Base-by-base conservation (phyloP, 1,140 invertebrate species). In the Dolichoris vasculosae region DNA sequence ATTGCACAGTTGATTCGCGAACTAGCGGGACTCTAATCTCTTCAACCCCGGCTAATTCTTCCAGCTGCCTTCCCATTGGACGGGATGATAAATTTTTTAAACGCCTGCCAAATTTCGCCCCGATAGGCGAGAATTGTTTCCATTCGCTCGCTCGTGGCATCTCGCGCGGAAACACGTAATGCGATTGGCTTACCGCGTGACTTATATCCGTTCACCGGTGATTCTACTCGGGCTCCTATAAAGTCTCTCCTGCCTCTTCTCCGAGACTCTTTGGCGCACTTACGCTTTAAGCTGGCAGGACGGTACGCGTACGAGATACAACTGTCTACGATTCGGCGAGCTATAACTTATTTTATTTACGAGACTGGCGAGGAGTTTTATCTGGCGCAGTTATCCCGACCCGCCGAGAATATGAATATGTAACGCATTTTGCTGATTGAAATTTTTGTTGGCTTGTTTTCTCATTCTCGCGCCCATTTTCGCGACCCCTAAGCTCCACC, bases 401-500 rank as follows among this genome's bases (percentile, higher is more conserved):
- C 51, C 38, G 38, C 35, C 11, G 38, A n/a, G 30, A 71, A 89
- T 90, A 89, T 90, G 91, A 92, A 92, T 92, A 92, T 92, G 89
- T 92, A 91, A 92, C 88, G 90, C 92, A 93, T 93, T 93, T 92
- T 88, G 89, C 90, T 92, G 92, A 93, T 93, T 93, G 92, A 92
- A 93, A 92, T 92, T 92, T 92, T 91, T 89, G 76, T 88, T 88
- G 90, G 89, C 90, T 91, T 90, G 89, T 92, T 90, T 90, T 87
- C 87, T 71, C 82, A 85, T 88, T 88, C 64, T 32, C 30, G 15
- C 35, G 43, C 59, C 26, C 48, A 48, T 35, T 46, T 75, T 63
- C 51, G 15, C 73, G 40, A 40, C 26, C 76, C n/a, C 2, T 59
- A 59, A 59, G 20, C 76, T 15, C 26, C 71, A 38, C 51, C 77